These are phyloP conservation scores for Wiebesia pumilae DNA, from an alignment of 1,140 invertebrate genomes.

Conservation along the genomic window DNA sequence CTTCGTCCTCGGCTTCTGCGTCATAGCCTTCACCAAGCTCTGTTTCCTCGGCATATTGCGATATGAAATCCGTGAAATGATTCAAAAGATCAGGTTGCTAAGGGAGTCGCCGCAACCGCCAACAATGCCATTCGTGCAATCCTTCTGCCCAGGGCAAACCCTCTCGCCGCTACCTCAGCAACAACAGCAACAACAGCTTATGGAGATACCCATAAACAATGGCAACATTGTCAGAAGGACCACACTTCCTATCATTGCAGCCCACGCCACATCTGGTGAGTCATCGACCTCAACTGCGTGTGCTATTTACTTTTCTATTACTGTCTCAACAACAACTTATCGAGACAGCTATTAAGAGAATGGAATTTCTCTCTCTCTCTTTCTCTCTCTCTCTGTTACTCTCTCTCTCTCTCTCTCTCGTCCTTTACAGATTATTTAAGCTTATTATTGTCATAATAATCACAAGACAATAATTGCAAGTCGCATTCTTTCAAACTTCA, in stretches of 20 bases:
- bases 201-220: slow-evolving; percentile 62
- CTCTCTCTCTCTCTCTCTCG: too few relatives aligned
- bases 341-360: too few relatives aligned
- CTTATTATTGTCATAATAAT: not conserved
- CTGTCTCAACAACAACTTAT: too few relatives aligned
- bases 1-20: slow-evolving; percentile 91
- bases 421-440: not conserved
- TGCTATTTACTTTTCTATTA: too few relatives aligned
- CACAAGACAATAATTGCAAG: too few relatives aligned
- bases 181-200: slow-evolving; percentile 35
- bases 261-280: slow-evolving; percentile 62
- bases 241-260: slow-evolving; percentile 64
- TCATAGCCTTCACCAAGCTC: slow-evolving; percentile 91
- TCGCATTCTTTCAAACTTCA: too few relatives aligned
- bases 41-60: slow-evolving; percentile 91
- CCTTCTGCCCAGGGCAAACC: slow-evolving; percentile 67
- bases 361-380: not conserved
- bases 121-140: slow-evolving; percentile 63
- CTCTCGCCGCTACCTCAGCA: not conserved
- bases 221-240: slow-evolving; percentile 64
- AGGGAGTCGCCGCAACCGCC: slow-evolving; percentile 72
- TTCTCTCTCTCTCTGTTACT: not conserved
- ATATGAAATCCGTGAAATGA: slow-evolving; percentile 92
- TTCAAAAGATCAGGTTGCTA: slow-evolving; percentile 87
- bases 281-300: not conserved